Conservation (phyloP, 2,888 invertebrate genomes). For the Dolomedes plantarius region DNA sequence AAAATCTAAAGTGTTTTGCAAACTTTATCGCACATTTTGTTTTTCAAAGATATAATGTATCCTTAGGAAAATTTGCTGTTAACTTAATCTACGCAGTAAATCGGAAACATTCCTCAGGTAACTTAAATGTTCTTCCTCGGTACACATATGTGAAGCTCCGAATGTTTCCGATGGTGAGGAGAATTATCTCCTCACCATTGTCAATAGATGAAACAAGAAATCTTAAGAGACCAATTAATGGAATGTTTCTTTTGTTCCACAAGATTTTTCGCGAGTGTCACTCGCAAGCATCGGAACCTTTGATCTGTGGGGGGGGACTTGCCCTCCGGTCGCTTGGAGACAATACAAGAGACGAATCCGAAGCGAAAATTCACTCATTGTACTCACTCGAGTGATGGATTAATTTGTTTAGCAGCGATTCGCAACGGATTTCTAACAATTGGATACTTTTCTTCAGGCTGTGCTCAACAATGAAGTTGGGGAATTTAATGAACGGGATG, state of each 20-base stretch:
- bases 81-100: no score
- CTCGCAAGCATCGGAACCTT: not conserved
- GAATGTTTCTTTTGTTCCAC: not conserved
- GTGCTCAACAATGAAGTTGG: not conserved
- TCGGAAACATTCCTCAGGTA: no score
- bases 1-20: no score
- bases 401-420: conserved; percentile 58
- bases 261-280: not conserved
- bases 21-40: no score
- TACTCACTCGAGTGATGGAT: conserved; percentile 54
- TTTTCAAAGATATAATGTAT: no score
- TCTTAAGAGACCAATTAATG: not conserved
- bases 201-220: not conserved
- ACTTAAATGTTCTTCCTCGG: no score
- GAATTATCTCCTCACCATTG: not conserved
- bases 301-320: not conserved
- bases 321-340: not conserved
- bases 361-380: conserved; percentile 52
- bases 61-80: no score
- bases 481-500: not conserved
- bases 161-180: no score
- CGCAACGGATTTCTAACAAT: conserved; percentile 30
- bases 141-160: no score
- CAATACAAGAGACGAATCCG: not conserved
- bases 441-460: not conserved